Evolutionary conservation across 1,140 invertebrate genomes (phyloP), one percentile per base, ranked within the genome.

Genomic region (Rhopalosiphum maidis): DNA sequence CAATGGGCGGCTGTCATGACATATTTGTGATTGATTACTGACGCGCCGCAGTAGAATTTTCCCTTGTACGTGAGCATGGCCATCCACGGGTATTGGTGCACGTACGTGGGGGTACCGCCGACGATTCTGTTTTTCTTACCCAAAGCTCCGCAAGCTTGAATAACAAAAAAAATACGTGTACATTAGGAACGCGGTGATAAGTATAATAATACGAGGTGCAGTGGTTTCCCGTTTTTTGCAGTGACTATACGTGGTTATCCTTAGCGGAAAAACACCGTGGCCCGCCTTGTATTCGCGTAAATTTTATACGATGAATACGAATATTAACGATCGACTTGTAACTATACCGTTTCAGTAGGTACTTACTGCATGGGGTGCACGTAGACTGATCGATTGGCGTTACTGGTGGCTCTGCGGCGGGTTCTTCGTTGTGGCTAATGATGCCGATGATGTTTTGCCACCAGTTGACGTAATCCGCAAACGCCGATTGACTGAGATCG

Each of bases 51-150:
- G 95, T 98, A 98, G 95, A 98, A 98, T 94, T 97, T 96, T 94
- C 97, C 97, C 94, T 97, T 96, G 95, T 98, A 98, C 5, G 96
- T 97, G 48, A 98, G 95, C 85, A 97, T 96, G 0, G 96, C 97
- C 96, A 98, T 97, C 97, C 97, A 98, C 7, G 98, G 97, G 95
- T 97, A 98, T 95, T 98, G 97, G 94, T 97, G 97, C 91, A 96
- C 95, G 77, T 95, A 95, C 1, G 97, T 96, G 30, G 97, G 97
- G 30, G 97, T 96, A 15, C 97, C 97, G 3, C 97, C 97, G 0
- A 98, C 97, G 87, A 98, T 98, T 86, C 97, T 96, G 96, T 96
- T 93, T 96, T 97, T 94, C 97, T 97, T 94, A 97, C 98, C 94
- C 96, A 96, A 94, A 97, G 97, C 96, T 3, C 98, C 98, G 94